These are phyloP conservation scores for Phycodurus eques DNA, from an alignment of 2,113 vertebrate genomes.

Conservation along the genomic window DNA sequence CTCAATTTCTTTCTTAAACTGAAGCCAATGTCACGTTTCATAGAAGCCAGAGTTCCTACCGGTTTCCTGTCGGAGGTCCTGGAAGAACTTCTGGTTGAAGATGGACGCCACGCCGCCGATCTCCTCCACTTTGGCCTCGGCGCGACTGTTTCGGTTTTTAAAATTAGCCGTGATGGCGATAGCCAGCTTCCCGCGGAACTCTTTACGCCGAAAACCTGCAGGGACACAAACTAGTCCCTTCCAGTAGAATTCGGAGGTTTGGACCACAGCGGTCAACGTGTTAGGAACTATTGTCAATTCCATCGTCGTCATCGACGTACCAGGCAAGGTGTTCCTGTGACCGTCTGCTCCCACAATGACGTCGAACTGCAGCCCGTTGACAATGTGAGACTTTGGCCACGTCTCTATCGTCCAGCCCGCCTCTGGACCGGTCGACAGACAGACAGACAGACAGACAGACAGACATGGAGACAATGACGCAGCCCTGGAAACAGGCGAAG, in stretches of 20 bases:
- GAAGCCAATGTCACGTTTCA: neutral
- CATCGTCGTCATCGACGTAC: constrained; percentile 28
- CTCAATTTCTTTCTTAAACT: neutral
- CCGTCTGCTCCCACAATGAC: constrained; percentile 93
- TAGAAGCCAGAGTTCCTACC: constrained; percentile 65
- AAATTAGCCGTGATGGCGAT: constrained; percentile 98
- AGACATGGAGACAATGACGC: neutral
- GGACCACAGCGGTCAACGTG: neutral
- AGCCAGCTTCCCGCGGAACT: constrained; percentile 92
- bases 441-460: constrained; percentile 5
- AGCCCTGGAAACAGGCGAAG: no score
- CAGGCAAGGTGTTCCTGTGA: constrained; percentile 91
- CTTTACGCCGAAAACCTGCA: constrained; percentile 88
- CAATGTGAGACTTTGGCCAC: constrained; percentile 82
- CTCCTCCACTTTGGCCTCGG: constrained; percentile 96
- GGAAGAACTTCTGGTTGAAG: constrained; percentile 98
- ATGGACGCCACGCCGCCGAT: constrained; percentile 97
- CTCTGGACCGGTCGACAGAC: constrained; percentile 62
- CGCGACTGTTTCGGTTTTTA: constrained; percentile 91
- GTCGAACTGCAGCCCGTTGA: constrained; percentile 88
- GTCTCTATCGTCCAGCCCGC: constrained; percentile 89
- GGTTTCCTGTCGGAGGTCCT: constrained; percentile 89
- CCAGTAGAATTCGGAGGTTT: neutral
- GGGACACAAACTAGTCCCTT: neutral
- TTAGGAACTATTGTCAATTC: no score